Evolutionary conservation across 2,113 vertebrate genomes (phyloP), one percentile per base, ranked within the genome.

Genomic region (Laticauda laticaudata): DNA sequence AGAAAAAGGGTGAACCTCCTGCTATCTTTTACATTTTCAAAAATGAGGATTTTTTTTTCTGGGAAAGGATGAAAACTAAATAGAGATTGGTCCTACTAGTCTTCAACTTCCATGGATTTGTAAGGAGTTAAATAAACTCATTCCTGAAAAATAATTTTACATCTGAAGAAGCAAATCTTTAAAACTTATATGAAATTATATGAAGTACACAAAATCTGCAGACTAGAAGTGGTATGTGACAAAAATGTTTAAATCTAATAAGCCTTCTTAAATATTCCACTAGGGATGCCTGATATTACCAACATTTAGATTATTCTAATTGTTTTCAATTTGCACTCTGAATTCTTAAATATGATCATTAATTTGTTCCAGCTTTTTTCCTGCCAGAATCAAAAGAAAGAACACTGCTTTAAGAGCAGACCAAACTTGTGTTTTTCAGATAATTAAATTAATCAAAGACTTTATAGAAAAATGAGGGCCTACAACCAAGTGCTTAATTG

Each of bases 401-500:
- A 93, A 86, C 23, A 53, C 11, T 86, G 43, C 20, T 85, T 93
- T 86, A 90, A 90, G 55, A 90, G 23, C 87, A 92, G 88, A 86
- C 92, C 51, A 59, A 86, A 86, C 18, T 93, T 93, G 55, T 86
- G 56, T 34, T 90, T 90, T 54, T 51, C 45, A 86, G 75, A 86
- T 91, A 89, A 86, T 95, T 92, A 61, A 95, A 45, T 56, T 61
- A 91, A 64, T 26, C 24, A 86, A 18, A 69, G 54, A 87, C 10
- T 39, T 29, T 92, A 34, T 5, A 86, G 54, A 45, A 29, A 29
- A 48, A 69, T 8, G 18, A 64, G 18, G 26, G 75, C 69, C 88
- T 90, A 90, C n/a, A 90, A 90, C 45, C 75, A 90, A 56, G 88
- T 18, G 88, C 45, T 90, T 93, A 95, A 93, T 64, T 81, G 85